phyloP scores from a whole-genome alignment of 35 echinoderm and acorn worm genomes.

The Chiridota heheva region DNA sequence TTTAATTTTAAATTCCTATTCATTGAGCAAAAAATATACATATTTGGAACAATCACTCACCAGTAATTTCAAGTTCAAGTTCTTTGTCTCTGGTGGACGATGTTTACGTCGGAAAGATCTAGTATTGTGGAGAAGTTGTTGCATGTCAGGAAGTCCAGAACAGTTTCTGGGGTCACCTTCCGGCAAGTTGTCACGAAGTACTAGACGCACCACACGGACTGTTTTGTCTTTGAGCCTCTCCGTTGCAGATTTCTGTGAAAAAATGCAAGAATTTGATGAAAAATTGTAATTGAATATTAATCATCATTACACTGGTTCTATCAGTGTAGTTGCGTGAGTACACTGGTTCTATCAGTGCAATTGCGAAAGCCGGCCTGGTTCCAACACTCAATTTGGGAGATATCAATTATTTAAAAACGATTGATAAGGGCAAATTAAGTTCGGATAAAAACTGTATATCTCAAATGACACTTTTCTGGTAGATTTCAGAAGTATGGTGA shows the following conservation, averaged over 20 bases:
- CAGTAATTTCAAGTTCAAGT: conserved; percentile 13
- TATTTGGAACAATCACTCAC: not conserved
- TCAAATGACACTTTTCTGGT: too few relatives aligned
- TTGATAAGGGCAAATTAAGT: too few relatives aligned
- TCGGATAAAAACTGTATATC: too few relatives aligned
- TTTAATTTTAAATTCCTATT: not conserved
- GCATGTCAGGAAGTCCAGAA: not conserved
- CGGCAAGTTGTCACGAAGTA: conserved; percentile 3
- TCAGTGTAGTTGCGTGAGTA: too few relatives aligned
- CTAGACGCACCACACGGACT: not conserved
- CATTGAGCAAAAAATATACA: not conserved
- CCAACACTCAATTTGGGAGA: too few relatives aligned
- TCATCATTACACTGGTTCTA: too few relatives aligned
- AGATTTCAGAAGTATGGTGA: too few relatives aligned
- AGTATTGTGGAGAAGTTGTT: not conserved
- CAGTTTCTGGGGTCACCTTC: conserved; percentile 15
- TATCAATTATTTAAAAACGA: too few relatives aligned
- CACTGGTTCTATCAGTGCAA: too few relatives aligned
- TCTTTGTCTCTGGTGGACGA: conserved; percentile 10
- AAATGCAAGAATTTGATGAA: too few relatives aligned
- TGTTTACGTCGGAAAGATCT: not conserved
- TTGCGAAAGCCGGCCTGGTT: too few relatives aligned
- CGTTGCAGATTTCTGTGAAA: not conserved
- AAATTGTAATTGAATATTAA: too few relatives aligned
- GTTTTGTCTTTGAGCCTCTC: conserved; percentile 6